A percentile compares a stretch with the other conserved stretches of the same genome.
Evolutionary conservation across 2,113 vertebrate species (phyloP).

Genomic region (Baryphthengus martii): DNA sequence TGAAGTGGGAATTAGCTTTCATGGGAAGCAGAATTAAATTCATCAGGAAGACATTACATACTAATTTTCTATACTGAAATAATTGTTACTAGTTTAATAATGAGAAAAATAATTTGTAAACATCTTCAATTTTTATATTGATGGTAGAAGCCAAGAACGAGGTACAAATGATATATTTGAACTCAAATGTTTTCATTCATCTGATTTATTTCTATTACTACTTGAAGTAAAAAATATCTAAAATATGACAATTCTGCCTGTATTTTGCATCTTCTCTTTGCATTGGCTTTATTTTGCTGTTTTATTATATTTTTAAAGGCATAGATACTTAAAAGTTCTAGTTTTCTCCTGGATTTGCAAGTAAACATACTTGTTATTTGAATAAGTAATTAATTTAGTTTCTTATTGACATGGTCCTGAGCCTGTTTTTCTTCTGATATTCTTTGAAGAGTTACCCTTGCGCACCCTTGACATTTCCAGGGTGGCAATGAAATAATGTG

Average conservation of each 20-base stretch:
- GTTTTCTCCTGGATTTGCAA: background rate
- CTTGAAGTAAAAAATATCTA: background rate
- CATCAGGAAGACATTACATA: background rate
- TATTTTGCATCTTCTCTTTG: background rate
- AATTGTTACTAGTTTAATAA: background rate
- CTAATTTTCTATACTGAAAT: background rate
- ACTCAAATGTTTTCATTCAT: background rate
- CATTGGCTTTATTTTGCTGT: background rate
- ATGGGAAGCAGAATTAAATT: background rate
- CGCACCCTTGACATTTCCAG: conserved; percentile 39
- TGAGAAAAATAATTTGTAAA: background rate
- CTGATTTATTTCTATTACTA: background rate
- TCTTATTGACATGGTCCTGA: background rate
- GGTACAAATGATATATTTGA: background rate
- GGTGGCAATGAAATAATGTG: background rate
- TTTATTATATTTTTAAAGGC: background rate
- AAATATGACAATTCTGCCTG: background rate
- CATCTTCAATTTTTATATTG: background rate
- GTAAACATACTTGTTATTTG: background rate
- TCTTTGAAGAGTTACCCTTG: conserved; percentile 8
- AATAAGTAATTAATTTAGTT: conserved; percentile 36
- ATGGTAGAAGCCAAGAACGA: background rate
- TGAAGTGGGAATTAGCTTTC: background rate
- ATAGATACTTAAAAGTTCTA: background rate
- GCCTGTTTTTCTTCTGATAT: background rate